These are phyloP conservation scores for Phaethornis superciliosus DNA, from an alignment of 2,113 vertebrate species.

Conservation along the genomic window DNA sequence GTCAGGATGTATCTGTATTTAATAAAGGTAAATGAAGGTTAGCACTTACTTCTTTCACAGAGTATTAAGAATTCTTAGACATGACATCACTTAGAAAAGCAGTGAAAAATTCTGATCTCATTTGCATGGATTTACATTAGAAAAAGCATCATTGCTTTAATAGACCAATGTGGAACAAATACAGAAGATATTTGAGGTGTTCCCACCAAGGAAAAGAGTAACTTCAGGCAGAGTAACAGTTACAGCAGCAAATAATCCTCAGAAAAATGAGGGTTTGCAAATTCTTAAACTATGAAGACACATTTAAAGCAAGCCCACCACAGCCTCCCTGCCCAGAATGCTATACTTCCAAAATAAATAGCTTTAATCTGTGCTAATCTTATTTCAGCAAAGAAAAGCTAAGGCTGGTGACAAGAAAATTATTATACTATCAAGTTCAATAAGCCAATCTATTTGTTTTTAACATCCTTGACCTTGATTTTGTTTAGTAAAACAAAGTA, in stretches of 20 bases:
- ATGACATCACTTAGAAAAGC: not conserved
- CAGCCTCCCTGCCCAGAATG: not conserved
- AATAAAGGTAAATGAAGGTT: not conserved
- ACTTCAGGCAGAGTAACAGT: not conserved
- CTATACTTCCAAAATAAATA: constrained; percentile 49
- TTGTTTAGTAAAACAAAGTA: constrained; percentile 59
- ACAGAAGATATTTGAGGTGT: not conserved
- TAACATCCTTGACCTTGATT: constrained; percentile 59
- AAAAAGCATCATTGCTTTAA: not conserved
- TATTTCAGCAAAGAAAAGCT: constrained; percentile 53
- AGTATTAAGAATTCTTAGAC: not conserved
- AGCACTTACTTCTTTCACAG: not conserved
- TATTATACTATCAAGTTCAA: constrained; percentile 67
- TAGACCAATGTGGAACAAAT: not conserved
- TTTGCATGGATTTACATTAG: not conserved
- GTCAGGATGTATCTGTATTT: not conserved
- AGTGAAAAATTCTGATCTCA: not conserved
- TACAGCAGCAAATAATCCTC: not conserved
- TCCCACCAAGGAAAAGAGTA: not conserved
- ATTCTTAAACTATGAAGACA: not conserved
- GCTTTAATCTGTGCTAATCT: constrained; percentile 62
- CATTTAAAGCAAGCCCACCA: not conserved
- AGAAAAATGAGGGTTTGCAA: not conserved
- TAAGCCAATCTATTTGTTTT: constrained; percentile 68
- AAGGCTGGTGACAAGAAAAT: constrained; percentile 41